Conservation (phyloP, 1,140 invertebrate genomes). For the Adelges cooleyi region DNA sequence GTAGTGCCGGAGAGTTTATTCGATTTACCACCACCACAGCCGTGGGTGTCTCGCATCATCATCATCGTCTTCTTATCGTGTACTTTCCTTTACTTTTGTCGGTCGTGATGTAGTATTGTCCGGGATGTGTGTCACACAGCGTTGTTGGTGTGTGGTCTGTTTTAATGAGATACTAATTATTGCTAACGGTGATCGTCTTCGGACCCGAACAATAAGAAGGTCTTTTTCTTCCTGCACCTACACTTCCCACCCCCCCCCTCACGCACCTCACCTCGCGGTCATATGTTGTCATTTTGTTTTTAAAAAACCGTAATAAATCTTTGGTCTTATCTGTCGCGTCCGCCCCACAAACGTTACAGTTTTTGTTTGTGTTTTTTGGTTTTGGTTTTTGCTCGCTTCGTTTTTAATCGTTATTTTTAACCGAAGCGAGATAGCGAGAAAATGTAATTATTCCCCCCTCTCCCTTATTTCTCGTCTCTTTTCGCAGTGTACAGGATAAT, state of each 20-base stretch:
- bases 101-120: no score
- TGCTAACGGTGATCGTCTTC: constrained; percentile 14
- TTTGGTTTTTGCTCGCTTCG: background rate
- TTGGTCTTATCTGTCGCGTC: constrained; percentile 8
- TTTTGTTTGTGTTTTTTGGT: constrained; percentile 16
- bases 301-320: constrained; percentile 14
- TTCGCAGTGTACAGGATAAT: no score
- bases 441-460: constrained; percentile 4
- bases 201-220: background rate
- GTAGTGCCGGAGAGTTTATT: no score
- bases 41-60: no score
- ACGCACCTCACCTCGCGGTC: no score
- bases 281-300: constrained; percentile 17
- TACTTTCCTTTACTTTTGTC: constrained; percentile 1
- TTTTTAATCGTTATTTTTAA: constrained; percentile 22
- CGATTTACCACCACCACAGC: no score
- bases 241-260: background rate
- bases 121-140: no score
- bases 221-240: no score
- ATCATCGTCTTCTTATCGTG: no score
- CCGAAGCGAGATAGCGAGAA: constrained; percentile 5
- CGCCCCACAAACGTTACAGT: background rate
- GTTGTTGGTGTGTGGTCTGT: background rate
- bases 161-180: constrained; percentile 26
- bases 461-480: background rate